phyloP scores from a whole-genome alignment of 1,140 invertebrate genomes.

The Nasonia longicornis region DNA sequence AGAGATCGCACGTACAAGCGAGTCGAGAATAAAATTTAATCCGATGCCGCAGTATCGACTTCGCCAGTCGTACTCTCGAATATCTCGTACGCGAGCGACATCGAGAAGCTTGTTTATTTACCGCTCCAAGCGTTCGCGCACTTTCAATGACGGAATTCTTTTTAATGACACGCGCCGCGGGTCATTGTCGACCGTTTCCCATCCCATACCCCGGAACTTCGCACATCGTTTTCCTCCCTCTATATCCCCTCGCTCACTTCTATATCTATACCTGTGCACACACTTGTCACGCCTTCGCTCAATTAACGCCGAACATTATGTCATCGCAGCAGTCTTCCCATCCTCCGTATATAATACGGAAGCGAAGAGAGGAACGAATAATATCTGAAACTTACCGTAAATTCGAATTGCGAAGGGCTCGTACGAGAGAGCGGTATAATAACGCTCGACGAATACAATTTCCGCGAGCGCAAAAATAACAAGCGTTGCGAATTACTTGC shows the following conservation, averaged over 20 bases:
- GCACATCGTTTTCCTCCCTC: background rate
- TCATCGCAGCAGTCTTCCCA: background rate
- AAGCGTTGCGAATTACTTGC: constrained; percentile 6
- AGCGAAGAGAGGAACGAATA: too few species aligned
- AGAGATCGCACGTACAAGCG: too few species aligned
- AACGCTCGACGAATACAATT: background rate
- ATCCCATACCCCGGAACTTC: background rate
- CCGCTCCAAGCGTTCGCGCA: background rate
- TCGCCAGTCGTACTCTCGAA: constrained; percentile 27
- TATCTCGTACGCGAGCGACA: constrained; percentile 1
- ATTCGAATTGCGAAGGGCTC: background rate
- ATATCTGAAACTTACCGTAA: background rate
- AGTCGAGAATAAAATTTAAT: background rate
- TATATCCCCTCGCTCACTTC: too few species aligned
- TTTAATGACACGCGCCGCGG: background rate
- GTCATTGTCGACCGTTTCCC: too few species aligned
- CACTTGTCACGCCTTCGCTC: background rate
- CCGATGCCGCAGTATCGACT: constrained; percentile 12
- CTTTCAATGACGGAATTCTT: constrained; percentile 25
- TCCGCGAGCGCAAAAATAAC: constrained; percentile 22
- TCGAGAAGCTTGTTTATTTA: constrained; percentile 42
- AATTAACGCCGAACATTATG: background rate
- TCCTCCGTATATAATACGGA: too few species aligned
- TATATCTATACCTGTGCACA: background rate
- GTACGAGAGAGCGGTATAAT: background rate